Base-by-base conservation (phyloP, 2,888 invertebrate genomes). In the Carcina quercana region DNA sequence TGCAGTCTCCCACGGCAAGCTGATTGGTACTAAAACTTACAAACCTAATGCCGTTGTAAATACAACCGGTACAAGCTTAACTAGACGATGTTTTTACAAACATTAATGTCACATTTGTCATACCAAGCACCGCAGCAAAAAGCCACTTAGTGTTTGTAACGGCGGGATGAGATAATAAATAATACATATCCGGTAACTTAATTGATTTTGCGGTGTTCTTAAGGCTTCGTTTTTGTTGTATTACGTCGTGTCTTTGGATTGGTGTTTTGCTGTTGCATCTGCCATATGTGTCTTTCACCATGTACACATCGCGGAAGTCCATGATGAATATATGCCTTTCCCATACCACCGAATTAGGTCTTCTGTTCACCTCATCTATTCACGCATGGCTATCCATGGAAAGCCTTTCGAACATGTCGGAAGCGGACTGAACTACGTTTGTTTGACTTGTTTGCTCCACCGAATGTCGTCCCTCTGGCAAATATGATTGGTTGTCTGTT, bases 91-190 rank as follows among this genome's bases (percentile, higher is more conserved):
- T 64, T 64, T 64, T 65, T 65, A 49, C 48, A 34, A 28, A 27
- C 60, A 61, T 60, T 50, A 61, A 45, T 41, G 49, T 53, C 56
- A 37, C 46, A 48, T 47, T 41, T 49, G 45, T 55, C 55, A 50
- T 38, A 41, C 37, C 42, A 47, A 50, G 46, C 38, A 43, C 43
- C 37, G 38, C 32, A 28, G 40, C 48, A 62, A 58, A 56, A 59
- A 60, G 47, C 43, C 39, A 42, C 43, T 51, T 52, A 51, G 40
- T 30, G 28, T 30, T 30, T 22, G 30, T 24, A 17, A 29, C 34
- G 37, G 3, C 7, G 35, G 37, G 41, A 42, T 42, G 40, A 37
- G 28, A 41, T 49, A 38, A 38, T 33, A 36, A 33, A 34, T 35
- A 35, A 17, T 31, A 13, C 32, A 38, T 41, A 39, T 38, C 47